These are phyloP conservation scores for Mythimna pallens DNA, from an alignment of 2,888 invertebrate species.

Conservation along the genomic window DNA sequence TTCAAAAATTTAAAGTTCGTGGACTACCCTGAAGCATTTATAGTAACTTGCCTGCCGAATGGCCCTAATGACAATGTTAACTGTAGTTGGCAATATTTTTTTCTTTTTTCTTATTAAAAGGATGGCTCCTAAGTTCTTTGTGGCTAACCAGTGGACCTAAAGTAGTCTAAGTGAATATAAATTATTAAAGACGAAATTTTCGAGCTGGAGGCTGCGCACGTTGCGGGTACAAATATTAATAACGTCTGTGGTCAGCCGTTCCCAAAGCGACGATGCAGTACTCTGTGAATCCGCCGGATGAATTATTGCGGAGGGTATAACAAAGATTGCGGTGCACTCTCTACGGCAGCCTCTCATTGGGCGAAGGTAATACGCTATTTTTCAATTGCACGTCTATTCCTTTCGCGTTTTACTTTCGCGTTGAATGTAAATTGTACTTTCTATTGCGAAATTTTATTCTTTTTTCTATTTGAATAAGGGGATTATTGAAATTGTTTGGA, in stretches of 20 bases:
- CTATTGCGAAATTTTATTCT: conserved; percentile 7
- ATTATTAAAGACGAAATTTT: too few relatives aligned
- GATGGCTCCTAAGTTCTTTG: too few relatives aligned
- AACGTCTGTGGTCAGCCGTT: not conserved
- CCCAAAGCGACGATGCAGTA: not conserved
- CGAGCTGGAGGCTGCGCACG: too few relatives aligned
- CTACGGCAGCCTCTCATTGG: conserved; percentile 73
- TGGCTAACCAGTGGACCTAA: too few relatives aligned
- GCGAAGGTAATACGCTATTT: conserved; percentile 77
- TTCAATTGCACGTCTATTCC: conserved; percentile 75
- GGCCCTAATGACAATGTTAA: too few relatives aligned
- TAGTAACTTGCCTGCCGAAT: too few relatives aligned
- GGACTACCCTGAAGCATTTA: too few relatives aligned
- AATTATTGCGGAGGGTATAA: conserved; percentile 78
- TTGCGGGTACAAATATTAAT: too few relatives aligned
- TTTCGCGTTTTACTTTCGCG: conserved; percentile 68
- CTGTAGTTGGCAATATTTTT: too few relatives aligned
- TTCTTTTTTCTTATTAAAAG: too few relatives aligned
- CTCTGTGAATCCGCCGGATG: conserved; percentile 67
- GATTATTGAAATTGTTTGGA: not conserved
- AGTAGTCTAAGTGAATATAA: too few relatives aligned
- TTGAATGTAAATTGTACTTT: conserved; percentile 34
- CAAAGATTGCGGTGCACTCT: conserved; percentile 79
- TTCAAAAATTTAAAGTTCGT: too few relatives aligned
- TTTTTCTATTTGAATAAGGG: not conserved